Conservation (phyloP, 2,888 invertebrate species). For the Dioctria rufipes region DNA sequence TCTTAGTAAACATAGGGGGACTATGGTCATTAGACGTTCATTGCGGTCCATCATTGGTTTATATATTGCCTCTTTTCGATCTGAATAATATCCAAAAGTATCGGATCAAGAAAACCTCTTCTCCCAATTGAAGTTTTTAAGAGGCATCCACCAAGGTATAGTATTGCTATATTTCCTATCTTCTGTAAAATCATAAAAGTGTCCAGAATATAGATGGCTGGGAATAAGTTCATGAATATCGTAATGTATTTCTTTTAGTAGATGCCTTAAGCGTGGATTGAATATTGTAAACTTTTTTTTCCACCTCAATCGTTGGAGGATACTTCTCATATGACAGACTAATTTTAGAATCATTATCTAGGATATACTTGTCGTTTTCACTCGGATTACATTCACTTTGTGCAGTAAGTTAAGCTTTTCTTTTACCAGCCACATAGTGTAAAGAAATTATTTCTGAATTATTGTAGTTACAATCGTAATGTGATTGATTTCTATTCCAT, state of each 20-base stretch:
- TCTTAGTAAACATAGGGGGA: no score
- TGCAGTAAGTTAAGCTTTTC: neutral
- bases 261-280: neutral
- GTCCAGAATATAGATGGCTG: neutral
- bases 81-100: no score
- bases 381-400: conserved; percentile 16
- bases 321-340: neutral
- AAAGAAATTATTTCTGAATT: neutral
- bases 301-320: neutral
- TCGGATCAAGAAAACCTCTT: no score
- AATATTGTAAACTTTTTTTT: neutral
- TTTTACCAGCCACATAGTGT: neutral
- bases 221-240: neutral
- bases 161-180: neutral
- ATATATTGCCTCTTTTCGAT: no score
- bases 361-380: neutral
- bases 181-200: neutral
- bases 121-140: conserved; percentile 10
- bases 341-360: neutral
- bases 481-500: neutral
- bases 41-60: no score
- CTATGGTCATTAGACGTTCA: no score
- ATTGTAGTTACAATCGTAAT: conserved; percentile 2
- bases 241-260: neutral
- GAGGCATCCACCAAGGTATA: conserved; percentile 25